Percentiles rank a stretch among this genome's conserved stretches.
Conservation (phyloP, 1,140 invertebrate species). For the Drosophila ironensis region DNA sequence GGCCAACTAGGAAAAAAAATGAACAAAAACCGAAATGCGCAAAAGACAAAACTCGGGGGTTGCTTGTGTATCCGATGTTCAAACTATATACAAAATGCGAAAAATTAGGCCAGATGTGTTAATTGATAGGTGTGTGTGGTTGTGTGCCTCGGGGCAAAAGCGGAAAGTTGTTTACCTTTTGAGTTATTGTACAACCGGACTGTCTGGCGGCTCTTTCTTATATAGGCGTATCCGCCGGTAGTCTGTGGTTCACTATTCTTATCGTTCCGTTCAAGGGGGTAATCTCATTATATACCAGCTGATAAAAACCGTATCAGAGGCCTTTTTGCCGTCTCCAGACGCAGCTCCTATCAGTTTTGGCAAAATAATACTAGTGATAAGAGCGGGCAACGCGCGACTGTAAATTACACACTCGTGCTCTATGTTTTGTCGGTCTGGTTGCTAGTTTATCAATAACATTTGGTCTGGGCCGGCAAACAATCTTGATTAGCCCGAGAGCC, state of each 20-base stretch:
- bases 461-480: background rate
- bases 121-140: constrained; percentile 20
- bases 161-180: constrained; percentile 49
- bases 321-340: constrained; percentile 4
- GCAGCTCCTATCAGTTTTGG: constrained; percentile 15
- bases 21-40: constrained; percentile 14
- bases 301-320: constrained; percentile 14
- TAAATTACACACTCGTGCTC: constrained; percentile 32
- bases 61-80: background rate
- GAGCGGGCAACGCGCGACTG: background rate
- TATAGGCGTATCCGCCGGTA: constrained; percentile 13
- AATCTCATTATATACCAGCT: background rate
- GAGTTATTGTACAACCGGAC: background rate
- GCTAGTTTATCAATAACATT: constrained; percentile 9
- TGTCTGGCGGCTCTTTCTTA: constrained; percentile 28
- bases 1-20: constrained; percentile 6
- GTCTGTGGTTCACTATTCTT: constrained; percentile 18
- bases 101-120: constrained; percentile 52
- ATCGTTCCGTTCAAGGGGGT: constrained; percentile 27
- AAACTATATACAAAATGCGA: constrained; percentile 2
- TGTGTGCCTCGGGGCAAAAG: background rate
- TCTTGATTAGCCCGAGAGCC: constrained; percentile 11
- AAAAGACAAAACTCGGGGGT: constrained; percentile 12
- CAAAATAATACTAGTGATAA: constrained; percentile 8
- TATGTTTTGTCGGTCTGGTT: background rate